A percentile compares a stretch with the other conserved stretches of the same genome.
Conservation (phyloP, 1,140 invertebrate genomes). For the Rhysida immarginata region DNA sequence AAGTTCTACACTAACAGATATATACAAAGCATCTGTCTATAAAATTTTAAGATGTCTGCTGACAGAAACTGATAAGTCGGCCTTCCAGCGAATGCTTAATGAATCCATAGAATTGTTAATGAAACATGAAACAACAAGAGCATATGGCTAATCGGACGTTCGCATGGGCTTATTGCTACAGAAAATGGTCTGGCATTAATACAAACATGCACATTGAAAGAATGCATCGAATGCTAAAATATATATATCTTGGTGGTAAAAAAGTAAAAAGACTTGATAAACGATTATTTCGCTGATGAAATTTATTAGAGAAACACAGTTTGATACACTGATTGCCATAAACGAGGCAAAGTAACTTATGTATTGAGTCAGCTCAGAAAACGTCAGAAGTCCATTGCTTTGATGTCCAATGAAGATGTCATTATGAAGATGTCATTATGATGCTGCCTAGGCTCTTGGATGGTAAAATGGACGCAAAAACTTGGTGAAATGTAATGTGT, state of each 20-base stretch:
- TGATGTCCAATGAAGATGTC: not conserved
- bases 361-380: not conserved
- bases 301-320: not conserved
- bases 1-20: not conserved
- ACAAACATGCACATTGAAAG: not conserved
- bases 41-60: not conserved
- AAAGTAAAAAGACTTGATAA: not conserved
- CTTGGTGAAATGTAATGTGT: not conserved
- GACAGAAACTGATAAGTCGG: not conserved
- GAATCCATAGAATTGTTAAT: not conserved
- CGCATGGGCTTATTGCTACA: not conserved
- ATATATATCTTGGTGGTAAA: not conserved
- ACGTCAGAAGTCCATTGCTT: not conserved
- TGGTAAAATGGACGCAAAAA: not conserved
- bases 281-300: not conserved
- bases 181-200: not conserved
- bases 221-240: not conserved
- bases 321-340: not conserved
- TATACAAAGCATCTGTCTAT: not conserved
- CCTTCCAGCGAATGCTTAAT: not conserved
- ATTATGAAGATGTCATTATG: too few species aligned
- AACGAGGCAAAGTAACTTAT: not conserved
- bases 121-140: not conserved
- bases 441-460: not conserved
- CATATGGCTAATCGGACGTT: not conserved